Percentiles rank a stretch among this genome's conserved stretches.
Conservation (phyloP, 2,888 invertebrate genomes). For the Linnaemya tessellans region DNA sequence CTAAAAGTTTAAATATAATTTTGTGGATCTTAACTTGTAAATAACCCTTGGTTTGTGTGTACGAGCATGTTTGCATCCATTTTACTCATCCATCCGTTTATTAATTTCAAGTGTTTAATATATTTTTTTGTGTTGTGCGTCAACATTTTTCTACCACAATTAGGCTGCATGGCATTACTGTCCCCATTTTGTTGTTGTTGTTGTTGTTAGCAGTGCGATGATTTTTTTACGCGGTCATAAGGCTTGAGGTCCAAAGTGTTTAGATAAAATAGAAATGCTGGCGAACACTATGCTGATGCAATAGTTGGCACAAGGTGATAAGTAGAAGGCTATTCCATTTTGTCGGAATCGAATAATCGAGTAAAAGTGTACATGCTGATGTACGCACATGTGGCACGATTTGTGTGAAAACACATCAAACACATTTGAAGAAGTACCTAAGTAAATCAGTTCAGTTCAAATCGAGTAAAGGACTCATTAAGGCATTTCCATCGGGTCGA, state of each 20-base stretch:
- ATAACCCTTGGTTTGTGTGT: slow-evolving; percentile 1
- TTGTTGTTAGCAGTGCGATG: neutral
- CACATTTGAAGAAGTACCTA: too few relatives aligned
- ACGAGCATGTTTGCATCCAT: slow-evolving; percentile 20
- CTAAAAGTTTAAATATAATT: too few relatives aligned
- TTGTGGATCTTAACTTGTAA: slow-evolving; percentile 17
- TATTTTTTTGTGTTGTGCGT: slow-evolving; percentile 24
- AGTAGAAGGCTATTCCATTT: neutral
- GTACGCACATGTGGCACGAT: too few relatives aligned
- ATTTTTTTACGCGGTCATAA: neutral
- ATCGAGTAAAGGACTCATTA: neutral
- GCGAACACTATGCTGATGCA: slow-evolving; percentile 25
- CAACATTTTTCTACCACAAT: slow-evolving; percentile 38
- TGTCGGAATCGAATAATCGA: too few relatives aligned
- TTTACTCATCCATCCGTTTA: slow-evolving; percentile 26
- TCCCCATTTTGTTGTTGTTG: too few relatives aligned
- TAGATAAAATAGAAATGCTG: slow-evolving; percentile 38
- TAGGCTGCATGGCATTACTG: neutral
- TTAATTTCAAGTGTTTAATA: slow-evolving; percentile 64
- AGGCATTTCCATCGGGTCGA: neutral
- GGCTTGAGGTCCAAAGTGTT: slow-evolving; percentile 53
- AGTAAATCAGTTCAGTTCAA: too few relatives aligned
- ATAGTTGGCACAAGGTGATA: neutral
- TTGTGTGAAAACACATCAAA: too few relatives aligned
- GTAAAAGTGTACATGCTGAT: too few relatives aligned